These are phyloP conservation scores for Bibio marci DNA, from an alignment of 2,888 invertebrate genomes.

Conservation along the genomic window DNA sequence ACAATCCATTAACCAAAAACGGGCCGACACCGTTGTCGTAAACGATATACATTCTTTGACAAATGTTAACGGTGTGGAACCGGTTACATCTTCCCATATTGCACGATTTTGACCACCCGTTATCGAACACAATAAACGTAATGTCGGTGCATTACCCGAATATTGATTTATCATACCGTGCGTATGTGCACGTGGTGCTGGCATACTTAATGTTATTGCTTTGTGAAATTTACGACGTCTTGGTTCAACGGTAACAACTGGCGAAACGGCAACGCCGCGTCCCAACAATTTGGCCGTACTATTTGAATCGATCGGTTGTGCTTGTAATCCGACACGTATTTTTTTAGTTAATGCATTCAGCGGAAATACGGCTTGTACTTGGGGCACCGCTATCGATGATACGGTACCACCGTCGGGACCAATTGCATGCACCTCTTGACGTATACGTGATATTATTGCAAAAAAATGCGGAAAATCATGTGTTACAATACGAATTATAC, in stretches of 20 bases:
- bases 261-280: constrained; percentile 91
- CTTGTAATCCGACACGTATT: constrained; percentile 95
- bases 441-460: constrained; percentile 83
- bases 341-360: constrained; percentile 95
- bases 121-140: constrained; percentile 86
- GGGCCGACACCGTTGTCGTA: constrained; percentile 95
- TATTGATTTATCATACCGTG: constrained; percentile 71
- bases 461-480: constrained; percentile 98
- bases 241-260: constrained; percentile 97
- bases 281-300: constrained; percentile 76
- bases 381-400: constrained; percentile 82
- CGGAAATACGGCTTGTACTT: constrained; percentile 74
- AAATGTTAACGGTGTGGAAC: constrained; percentile 90
- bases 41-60: constrained; percentile 96
- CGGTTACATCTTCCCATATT: constrained; percentile 99
- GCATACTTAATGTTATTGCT: constrained; percentile 92
- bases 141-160: constrained; percentile 59
- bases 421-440: constrained; percentile 93
- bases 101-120: constrained; percentile 93
- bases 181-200: constrained; percentile 49
- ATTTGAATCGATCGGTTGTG: constrained; percentile 81
- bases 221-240: constrained; percentile 96
- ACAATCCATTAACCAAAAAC: constrained; percentile 98
- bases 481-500: constrained; percentile 87
- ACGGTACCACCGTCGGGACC: constrained; percentile 97